Percentiles rank a stretch among this genome's conserved stretches.
phyloP scores from a whole-genome alignment of 1,140 invertebrate genomes.

The Chironomus tepperi region DNA sequence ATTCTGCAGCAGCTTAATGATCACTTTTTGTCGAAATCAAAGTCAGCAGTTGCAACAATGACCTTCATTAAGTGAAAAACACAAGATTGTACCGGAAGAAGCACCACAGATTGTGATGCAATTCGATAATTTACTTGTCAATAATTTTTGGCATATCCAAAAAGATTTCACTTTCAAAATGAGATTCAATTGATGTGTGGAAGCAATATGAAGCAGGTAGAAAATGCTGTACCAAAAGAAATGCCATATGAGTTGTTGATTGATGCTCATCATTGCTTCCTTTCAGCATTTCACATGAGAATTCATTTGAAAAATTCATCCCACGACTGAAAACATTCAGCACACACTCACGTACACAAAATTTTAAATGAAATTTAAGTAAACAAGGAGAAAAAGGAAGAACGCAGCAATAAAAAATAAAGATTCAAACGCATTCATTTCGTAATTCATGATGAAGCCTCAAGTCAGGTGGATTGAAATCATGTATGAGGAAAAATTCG shows the following conservation, averaged over 20 bases:
- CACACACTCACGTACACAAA: too few species aligned
- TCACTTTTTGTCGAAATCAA: too few species aligned
- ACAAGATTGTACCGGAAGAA: not conserved
- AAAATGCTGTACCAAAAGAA: too few species aligned
- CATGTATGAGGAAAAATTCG: too few species aligned
- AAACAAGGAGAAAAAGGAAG: conserved; percentile 1
- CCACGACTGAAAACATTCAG: too few species aligned
- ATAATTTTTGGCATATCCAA: too few species aligned
- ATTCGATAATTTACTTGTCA: too few species aligned
- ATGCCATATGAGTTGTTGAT: conserved; percentile 6
- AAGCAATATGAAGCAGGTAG: not conserved
- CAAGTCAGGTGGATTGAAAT: too few species aligned
- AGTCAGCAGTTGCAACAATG: not conserved
- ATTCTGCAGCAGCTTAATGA: not conserved
- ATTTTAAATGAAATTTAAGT: not conserved
- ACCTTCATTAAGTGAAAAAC: not conserved
- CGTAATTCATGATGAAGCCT: not conserved
- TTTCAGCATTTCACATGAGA: not conserved
- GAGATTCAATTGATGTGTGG: not conserved
- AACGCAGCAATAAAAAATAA: not conserved
- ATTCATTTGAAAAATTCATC: not conserved
- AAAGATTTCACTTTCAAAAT: not conserved
- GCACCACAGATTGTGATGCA: not conserved
- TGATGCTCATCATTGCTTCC: not conserved
- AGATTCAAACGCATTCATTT: not conserved